Base-by-base conservation (phyloP, 1,140 invertebrate species). In the Lepidurus packardi region DNA sequence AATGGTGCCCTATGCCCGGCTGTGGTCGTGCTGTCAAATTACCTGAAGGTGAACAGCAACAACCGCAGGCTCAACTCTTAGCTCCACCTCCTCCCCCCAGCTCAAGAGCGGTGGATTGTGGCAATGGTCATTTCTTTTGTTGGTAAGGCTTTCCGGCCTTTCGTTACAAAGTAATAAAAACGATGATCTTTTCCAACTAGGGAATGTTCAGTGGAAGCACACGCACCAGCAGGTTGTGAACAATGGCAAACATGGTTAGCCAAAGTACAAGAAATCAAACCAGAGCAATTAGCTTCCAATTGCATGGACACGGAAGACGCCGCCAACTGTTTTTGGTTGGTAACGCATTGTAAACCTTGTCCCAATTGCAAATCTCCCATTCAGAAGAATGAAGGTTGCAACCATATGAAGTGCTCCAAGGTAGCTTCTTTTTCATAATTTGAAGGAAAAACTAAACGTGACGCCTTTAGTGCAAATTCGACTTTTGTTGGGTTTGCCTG, bases 371-470 rank as follows among this genome's bases (percentile, higher is more conserved):
- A 90, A 81, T 90, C 89, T 79, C 91, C 91, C 8, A 92, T 92
- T 80, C 91, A 92, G 84, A 92, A 92, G 82, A 92, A 91, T 83
- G 91, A 92, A 84, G 91, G 91, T 0, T 92, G 91, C 83, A 92
- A 92, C 83, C 91, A 92, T 81, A 92, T 92, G 89, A 91, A 91
- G 81, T 92, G 91, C 84, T 90, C 89, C 24, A 92, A 92, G 86
- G 53, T 65, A 65, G 9, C 45, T 16, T 65, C 7, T 65, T 9
- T 65, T 65, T 45, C 73, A 47, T n/a, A 8, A 78, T 75, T 42
- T 41, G 9, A 78, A 13, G 10, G 11, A 44, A 10, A 10, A 73
- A 41, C 43, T 24, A 77, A 77, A 80, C 78, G 77, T 80, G n/a
- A 80, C 87, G 85, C 44, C 83, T 91, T 89, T 8, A 65, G 53